These are phyloP conservation scores for Adelphocoris suturalis DNA, from an alignment of 2,888 invertebrate species.

Conservation along the genomic window DNA sequence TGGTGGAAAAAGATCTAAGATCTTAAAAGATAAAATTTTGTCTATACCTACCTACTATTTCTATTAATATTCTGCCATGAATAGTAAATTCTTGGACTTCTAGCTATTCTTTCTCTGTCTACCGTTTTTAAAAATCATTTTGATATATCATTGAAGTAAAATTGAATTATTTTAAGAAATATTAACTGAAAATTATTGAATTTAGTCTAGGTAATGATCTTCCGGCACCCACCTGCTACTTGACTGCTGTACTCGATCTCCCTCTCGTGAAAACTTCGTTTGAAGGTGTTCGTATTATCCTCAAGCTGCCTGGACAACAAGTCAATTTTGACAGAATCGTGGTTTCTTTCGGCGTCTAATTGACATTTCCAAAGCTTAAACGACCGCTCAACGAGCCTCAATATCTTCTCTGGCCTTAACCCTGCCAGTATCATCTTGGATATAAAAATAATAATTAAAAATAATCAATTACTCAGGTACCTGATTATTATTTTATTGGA, in stretches of 20 bases:
- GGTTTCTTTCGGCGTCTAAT: constrained; percentile 62
- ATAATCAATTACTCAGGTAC: background rate
- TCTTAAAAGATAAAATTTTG: no score
- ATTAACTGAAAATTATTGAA: no score
- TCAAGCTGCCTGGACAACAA: constrained; percentile 48
- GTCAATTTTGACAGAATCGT: constrained; percentile 43
- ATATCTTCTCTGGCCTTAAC: constrained; percentile 69
- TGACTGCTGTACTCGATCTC: constrained; percentile 63
- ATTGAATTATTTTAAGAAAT: no score
- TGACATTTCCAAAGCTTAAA: constrained; percentile 73
- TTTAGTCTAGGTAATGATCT: no score
- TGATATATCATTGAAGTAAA: no score
- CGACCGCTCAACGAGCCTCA: constrained; percentile 63
- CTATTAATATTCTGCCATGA: no score
- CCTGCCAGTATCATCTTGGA: constrained; percentile 73
- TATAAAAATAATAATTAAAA: background rate
- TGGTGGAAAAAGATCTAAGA: no score
- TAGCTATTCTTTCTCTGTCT: no score
- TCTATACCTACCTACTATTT: no score
- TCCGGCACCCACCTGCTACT: constrained; percentile 51
- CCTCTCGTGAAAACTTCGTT: constrained; percentile 45
- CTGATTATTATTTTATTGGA: background rate
- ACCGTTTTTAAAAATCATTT: no score
- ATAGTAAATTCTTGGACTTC: no score
- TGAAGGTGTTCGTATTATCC: constrained; percentile 47